Percentiles rank a stretch among this genome's conserved stretches.
phyloP scores from a whole-genome alignment of 2,113 vertebrate species.

The Crotalus helleri region DNA sequence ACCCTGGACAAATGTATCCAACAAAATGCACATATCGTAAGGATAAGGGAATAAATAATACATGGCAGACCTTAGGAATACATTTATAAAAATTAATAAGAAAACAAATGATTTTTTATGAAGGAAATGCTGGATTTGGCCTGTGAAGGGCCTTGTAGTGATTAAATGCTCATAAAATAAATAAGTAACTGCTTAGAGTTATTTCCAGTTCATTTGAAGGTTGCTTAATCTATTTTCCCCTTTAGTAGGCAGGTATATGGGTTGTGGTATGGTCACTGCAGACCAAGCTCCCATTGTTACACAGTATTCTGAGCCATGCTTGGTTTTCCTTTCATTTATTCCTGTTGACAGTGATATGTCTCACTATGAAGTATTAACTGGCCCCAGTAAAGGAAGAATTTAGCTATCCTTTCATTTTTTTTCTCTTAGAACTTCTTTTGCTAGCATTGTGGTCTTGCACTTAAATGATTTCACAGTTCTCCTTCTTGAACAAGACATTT shows the following conservation, averaged over 20 bases:
- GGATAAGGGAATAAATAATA: not conserved
- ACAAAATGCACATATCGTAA: not conserved
- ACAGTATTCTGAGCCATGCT: not conserved
- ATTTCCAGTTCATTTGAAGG: not conserved
- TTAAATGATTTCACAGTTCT: slow-evolving; percentile 50
- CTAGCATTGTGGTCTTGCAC: slow-evolving; percentile 44
- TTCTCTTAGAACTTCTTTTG: slow-evolving; percentile 31
- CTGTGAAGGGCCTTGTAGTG: not conserved
- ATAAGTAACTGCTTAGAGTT: not conserved
- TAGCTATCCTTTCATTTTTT: slow-evolving; percentile 12
- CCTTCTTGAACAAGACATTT: slow-evolving; percentile 51
- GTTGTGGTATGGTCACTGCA: not conserved
- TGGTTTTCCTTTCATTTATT: slow-evolving; percentile 32
- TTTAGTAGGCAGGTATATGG: not conserved
- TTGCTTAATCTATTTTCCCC: not conserved
- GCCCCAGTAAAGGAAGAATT: slow-evolving; percentile 23
- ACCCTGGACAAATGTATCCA: not conserved
- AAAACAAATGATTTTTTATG: not conserved
- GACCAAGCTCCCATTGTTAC: not conserved
- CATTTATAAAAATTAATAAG: not conserved
- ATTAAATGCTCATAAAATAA: not conserved
- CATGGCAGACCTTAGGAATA: not conserved
- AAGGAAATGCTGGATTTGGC: not conserved
- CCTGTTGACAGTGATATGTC: not conserved
- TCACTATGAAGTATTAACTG: not conserved